Conservation (phyloP, 2,888 invertebrate species). For the Pammene aurita region DNA sequence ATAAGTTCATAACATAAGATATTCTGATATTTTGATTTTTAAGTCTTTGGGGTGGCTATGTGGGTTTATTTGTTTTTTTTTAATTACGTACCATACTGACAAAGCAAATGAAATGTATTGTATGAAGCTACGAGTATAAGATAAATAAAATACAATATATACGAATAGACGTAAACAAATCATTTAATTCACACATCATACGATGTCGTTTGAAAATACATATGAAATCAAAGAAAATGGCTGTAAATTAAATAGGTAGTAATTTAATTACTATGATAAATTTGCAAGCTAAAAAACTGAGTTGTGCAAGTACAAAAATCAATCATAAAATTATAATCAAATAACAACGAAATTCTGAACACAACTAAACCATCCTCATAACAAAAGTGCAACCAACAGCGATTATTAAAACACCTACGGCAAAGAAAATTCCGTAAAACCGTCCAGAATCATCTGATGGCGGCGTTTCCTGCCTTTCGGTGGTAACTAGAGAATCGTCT, state of each 20-base stretch:
- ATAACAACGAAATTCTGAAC: not conserved
- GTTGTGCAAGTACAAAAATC: not conserved
- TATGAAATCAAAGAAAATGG: not conserved
- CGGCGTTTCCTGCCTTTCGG: constrained; percentile 26
- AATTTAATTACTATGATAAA: too few species aligned
- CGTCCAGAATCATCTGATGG: constrained; percentile 46
- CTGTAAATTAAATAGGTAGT: too few species aligned
- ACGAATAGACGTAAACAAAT: not conserved
- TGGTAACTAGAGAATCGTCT: constrained; percentile 21
- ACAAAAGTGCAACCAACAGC: constrained; percentile 61
- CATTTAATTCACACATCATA: not conserved
- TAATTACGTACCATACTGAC: too few species aligned
- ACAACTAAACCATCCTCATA: constrained; percentile 56
- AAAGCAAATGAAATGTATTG: too few species aligned
- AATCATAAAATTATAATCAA: not conserved
- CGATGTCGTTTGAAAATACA: not conserved
- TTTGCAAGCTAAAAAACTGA: not conserved
- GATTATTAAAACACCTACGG: constrained; percentile 60
- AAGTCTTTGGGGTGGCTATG: too few species aligned
- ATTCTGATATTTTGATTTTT: too few species aligned
- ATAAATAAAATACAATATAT: not conserved
- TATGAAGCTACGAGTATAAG: not conserved
- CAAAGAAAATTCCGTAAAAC: constrained; percentile 68
- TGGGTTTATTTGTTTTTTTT: too few species aligned
- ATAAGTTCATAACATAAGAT: too few species aligned